Base-by-base conservation (phyloP, 2,888 invertebrate genomes). In the Lasius fuliginosus region DNA sequence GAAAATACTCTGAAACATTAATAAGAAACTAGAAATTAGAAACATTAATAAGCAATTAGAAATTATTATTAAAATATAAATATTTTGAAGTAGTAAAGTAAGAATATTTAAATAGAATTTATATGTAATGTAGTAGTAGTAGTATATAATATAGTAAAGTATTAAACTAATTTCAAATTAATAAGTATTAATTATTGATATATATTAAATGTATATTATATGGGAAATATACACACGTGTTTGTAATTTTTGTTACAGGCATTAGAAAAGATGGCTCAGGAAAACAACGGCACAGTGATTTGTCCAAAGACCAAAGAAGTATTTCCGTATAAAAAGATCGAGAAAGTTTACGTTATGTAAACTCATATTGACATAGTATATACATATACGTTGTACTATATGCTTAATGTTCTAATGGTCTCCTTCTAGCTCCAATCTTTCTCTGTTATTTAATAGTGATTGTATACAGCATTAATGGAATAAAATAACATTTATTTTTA, bases 261-360 rank as follows among this genome's bases (percentile, higher is more conserved):
- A 18, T 96, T 99, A 84, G 97, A 97, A 91, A 97, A 98, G 94
- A 98, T 99, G 97, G 98, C 99, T 93, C 95, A 96, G 77, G 97
- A 98, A 94, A 98, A 99, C 93, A 98, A 98, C 92, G 99, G 99
- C 64, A 97, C 97, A 91, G 97, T 99, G 86, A 97, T 98, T 86
- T 99, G 99, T 95, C 99, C 99, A 46, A 97, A 99, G 94, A 99
- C 99, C 84, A 98, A 98, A 95, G 98, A 99, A 94, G 97, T 97
- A 89, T 99, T 97, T 95, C 97, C 97, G 87, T 97, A 98, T 95
- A 98, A 98, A 92, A 98, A 99, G 95, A 97, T 98, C 68, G 99
- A 99, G 94, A 99, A 99, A 95, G 99, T 99, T 69, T 99, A 97
- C 95, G 99, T 99, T 79, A 99, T 99, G 99, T 99, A 96, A 96